Evolutionary conservation across 2,797 vertebrate species (phyloP), one percentile per base, ranked within the genome.

Genomic region (Sebastes nivosus): DNA sequence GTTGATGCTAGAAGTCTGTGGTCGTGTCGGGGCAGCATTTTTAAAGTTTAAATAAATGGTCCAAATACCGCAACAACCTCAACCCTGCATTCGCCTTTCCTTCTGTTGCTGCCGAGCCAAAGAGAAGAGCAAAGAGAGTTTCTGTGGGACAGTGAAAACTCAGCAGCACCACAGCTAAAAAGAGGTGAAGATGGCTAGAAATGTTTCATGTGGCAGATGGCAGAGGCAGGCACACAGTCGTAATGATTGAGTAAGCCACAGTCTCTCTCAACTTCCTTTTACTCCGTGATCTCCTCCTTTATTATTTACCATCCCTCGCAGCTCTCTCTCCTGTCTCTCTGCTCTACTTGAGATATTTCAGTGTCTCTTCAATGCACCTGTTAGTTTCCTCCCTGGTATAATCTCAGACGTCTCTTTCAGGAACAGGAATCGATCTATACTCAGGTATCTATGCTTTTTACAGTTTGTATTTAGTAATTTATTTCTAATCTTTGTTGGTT

Each of bases 201-300:
- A 78, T 76, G 67, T 83, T 91, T 82, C 30, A 73, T 84, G 84
- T 75, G 86, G 78, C 89, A 92, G 85, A 89, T 87, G 88, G 91
- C 76, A 74, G 78, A 77, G 66, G 63, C 81, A 79, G 79, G 50
- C 72, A 24, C 67, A 65, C 60, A 72, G 78, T 87, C 76, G 66
- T 82, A 82, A 85, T 85, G 81, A 87, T 30, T 76, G 76, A 79
- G 72, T 71, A 50, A 75, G 80, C 60, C 69, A 76, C 66, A 36
- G 60, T 57, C 58, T 50, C 69, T 67, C 69, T 76, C 64, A 55
- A 85, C 79, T 70, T 87, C 32, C 72, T 79, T 73, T 67, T 34
- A 7, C 75, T 74, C 50, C 60, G 30, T 34, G 79, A 80, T 77
- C 75, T 63, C 52, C 64, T 77, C 72, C 72, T 82, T 68, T 68